phyloP scores from a whole-genome alignment of 2,113 vertebrate genomes.

The Formicarius rufipectus region DNA sequence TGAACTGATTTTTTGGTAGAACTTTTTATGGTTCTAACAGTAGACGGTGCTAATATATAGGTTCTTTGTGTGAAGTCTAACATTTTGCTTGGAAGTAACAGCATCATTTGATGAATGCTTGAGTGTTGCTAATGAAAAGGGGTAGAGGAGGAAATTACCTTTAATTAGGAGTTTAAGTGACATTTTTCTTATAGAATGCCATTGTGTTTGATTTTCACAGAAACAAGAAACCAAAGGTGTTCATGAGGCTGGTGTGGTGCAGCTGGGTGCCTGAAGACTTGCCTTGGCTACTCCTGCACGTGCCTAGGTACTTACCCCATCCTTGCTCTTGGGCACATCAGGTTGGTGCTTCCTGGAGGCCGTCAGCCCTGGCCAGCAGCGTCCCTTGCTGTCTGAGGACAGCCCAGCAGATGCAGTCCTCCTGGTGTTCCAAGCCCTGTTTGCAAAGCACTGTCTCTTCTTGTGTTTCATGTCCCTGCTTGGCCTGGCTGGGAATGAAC shows the following conservation, averaged over 20 bases:
- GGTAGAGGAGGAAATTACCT: slow-evolving; percentile 51
- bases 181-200: neutral
- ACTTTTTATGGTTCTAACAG: neutral
- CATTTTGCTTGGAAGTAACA: neutral
- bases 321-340: neutral
- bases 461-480: neutral
- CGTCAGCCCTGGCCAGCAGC: neutral
- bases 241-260: neutral
- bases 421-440: neutral
- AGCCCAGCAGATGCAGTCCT: neutral
- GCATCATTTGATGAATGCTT: slow-evolving; percentile 34
- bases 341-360: accelerated
- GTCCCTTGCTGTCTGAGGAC: neutral
- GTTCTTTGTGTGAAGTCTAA: neutral
- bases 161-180: slow-evolving; percentile 60
- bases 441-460: neutral
- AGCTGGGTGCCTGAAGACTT: neutral
- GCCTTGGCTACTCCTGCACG: neutral
- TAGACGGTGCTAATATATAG: neutral
- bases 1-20: neutral
- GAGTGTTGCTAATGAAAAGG: slow-evolving; percentile 42
- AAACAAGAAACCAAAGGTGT: neutral
- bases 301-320: accelerated
- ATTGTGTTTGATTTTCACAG: neutral
- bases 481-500: neutral